These are phyloP conservation scores for Tachina lurida DNA, from an alignment of 2,888 invertebrate genomes.

Conservation along the genomic window DNA sequence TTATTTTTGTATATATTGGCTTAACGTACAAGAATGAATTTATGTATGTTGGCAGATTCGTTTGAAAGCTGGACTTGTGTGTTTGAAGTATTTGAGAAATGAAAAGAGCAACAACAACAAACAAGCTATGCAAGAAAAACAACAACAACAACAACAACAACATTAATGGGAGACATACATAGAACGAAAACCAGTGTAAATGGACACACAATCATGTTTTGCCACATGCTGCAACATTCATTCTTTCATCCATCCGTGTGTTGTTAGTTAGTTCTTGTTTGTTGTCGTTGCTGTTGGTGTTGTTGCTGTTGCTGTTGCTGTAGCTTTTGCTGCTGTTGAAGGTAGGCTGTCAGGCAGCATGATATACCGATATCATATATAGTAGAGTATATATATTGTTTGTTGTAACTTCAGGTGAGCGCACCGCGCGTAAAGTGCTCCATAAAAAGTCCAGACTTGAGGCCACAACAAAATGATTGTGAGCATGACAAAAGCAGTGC, in stretches of 20 bases:
- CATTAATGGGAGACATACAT: constrained; percentile 14
- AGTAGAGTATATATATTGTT: constrained; percentile 46
- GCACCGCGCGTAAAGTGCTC: constrained; percentile 66
- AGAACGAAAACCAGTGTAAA: constrained; percentile 66
- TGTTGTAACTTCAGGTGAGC: constrained; percentile 61
- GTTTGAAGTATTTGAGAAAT: constrained; percentile 65
- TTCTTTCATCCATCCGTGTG: constrained; percentile 15
- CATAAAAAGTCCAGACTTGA: constrained; percentile 71
- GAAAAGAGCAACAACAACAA: constrained; percentile 49
- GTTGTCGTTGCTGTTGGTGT: constrained; percentile 59
- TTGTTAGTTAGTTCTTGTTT: constrained; percentile 47
- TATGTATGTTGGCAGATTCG: constrained; percentile 62
- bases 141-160: constrained; percentile 38
- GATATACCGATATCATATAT: constrained; percentile 64
- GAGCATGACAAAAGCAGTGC: constrained; percentile 76
- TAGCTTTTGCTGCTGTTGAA: constrained; percentile 67
- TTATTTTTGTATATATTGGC: constrained; percentile 19
- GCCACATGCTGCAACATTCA: constrained; percentile 68
- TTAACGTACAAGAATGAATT: constrained; percentile 55
- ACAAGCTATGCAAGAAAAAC: constrained; percentile 38
- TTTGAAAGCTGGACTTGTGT: constrained; percentile 62
- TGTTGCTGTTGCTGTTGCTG: constrained; percentile 70
- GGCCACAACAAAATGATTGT: constrained; percentile 70
- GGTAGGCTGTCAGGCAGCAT: constrained; percentile 66
- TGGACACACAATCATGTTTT: constrained; percentile 70